These are phyloP conservation scores for Tipula lateralis DNA, from an alignment of 2,888 invertebrate species.

Conservation along the genomic window DNA sequence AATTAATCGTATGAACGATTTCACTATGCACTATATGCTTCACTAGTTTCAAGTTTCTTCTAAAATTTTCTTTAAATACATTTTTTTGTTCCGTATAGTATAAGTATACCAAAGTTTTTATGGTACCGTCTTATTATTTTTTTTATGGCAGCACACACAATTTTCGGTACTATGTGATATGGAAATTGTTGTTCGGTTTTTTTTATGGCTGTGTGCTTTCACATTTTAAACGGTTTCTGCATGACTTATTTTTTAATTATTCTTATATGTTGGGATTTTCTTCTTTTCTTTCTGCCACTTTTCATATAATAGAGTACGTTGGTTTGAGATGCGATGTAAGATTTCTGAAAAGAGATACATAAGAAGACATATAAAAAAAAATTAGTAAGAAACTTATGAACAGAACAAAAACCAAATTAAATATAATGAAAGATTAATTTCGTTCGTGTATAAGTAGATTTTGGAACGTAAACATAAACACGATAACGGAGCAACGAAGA, in stretches of 20 bases:
- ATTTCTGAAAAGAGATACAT: neutral
- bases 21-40: neutral
- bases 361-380: neutral
- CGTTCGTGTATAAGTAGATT: neutral
- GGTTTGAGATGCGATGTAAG: neutral
- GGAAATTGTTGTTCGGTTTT: neutral
- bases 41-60: conserved; percentile 4
- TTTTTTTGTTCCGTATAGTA: neutral
- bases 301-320: neutral
- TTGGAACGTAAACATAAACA: neutral
- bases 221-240: conserved; percentile 1
- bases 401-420: neutral
- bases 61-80: neutral
- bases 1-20: neutral
- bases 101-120: neutral
- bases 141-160: neutral
- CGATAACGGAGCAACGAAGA: neutral
- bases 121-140: neutral
- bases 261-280: neutral
- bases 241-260: conserved; percentile 1
- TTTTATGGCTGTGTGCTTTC: neutral
- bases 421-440: neutral
- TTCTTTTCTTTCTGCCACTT: neutral
- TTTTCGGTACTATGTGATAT: neutral
- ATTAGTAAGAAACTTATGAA: neutral